Evolutionary conservation across 1,140 invertebrate genomes (phyloP), one percentile per base, ranked within the genome.

Genomic region (Drosophila ogumai): DNA sequence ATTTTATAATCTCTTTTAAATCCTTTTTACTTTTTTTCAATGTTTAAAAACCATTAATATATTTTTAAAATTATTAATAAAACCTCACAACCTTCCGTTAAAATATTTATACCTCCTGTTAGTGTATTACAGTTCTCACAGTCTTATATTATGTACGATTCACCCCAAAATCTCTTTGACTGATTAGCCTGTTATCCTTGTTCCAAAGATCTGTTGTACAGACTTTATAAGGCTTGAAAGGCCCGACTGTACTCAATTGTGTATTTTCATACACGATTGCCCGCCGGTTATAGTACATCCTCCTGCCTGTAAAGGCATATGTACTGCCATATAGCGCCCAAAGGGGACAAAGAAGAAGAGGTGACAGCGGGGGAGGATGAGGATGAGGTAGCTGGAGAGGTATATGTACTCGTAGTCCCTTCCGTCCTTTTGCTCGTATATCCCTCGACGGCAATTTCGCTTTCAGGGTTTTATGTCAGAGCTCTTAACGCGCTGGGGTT

Each of bases 381-480:
- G 43, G 13, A 47, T 44, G 46, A 55, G 40, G 36, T 41, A 31
- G 36, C 40, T 64, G 68, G 28, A 25, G 31, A 40, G 49, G 25
- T 74, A 63, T 44, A 64, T 61, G 56, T 66, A 67, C 50, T 54
- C 52, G 52, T 64, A 74, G 60, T 47, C 31, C 68, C 28, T 34
- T 36, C 63, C 68, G 34, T 38, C 44, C 63, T 57, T 69, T 63
- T 64, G 72, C 60, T 43, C 46, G 65, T 49, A 75, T 82, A 77
- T 79, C 74, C 78, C 76, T 79, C 32, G 46, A 44, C 49, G 50
- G 54, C 76, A 63, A 78, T 73, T 85, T 66, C 43, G 67, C 73
- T 68, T 65, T 74, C 73, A 71, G 81, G 78, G 78, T 64, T 85
- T 87, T 85, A 81, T 86, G 68, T 78, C 68, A 69, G 55, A 78